phyloP scores from a whole-genome alignment of 2,888 invertebrate genomes.

The Blastobasis lacticolella region DNA sequence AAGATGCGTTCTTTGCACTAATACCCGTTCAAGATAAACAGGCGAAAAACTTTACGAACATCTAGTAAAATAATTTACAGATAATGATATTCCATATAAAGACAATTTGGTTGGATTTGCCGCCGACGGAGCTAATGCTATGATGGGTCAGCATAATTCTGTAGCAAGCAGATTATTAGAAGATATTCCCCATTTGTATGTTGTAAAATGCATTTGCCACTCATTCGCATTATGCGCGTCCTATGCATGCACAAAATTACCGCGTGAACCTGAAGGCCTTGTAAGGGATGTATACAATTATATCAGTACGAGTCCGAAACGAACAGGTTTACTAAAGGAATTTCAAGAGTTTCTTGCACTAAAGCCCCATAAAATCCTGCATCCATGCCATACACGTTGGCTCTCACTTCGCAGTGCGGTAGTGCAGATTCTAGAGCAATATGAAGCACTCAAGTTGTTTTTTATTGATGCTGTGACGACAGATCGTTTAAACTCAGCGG shows the following conservation, averaged over 20 bases:
- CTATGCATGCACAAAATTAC: too few species aligned
- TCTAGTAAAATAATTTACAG: constrained; percentile 14
- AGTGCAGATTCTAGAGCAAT: constrained; percentile 10
- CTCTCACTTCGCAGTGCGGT: constrained; percentile 12
- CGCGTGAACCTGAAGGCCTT: constrained; percentile 10
- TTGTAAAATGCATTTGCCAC: constrained; percentile 21
- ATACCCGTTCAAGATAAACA: too few species aligned
- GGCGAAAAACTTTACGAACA: constrained; percentile 13
- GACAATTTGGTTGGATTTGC: constrained; percentile 20
- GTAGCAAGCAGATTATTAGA: constrained; percentile 10
- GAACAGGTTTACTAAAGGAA: constrained; percentile 10
- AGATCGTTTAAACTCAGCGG: constrained; percentile 1
- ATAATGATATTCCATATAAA: constrained; percentile 19
- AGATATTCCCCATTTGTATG: constrained; percentile 13
- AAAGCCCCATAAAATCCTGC: constrained; percentile 24
- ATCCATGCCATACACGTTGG: constrained; percentile 17
- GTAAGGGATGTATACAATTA: constrained; percentile 12
- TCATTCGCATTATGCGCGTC: too few species aligned
- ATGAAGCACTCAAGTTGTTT: constrained; percentile 8
- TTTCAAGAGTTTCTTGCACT: constrained; percentile 9
- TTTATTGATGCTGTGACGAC: constrained; percentile 2
- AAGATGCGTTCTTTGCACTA: too few species aligned
- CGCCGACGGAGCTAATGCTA: constrained; percentile 18
- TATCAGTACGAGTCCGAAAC: constrained; percentile 12
- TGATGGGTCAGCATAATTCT: constrained; percentile 21